Evolutionary conservation across 2,113 vertebrate species (phyloP).

Genomic region (Fregetta grallaria): DNA sequence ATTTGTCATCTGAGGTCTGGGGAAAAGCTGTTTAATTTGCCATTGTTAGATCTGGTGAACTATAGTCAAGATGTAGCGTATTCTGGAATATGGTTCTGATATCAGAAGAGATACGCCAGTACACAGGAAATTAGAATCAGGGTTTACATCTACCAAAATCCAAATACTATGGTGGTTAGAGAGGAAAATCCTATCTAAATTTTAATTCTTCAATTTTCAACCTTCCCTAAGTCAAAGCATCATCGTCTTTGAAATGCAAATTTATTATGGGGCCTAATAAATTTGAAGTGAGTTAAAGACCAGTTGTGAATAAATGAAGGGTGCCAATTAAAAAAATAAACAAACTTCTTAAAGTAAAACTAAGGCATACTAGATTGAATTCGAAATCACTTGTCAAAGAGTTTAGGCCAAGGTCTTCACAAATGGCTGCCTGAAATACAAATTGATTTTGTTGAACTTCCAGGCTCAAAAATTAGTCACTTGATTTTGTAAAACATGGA

Average conservation of each 20-base stretch:
- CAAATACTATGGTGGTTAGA: background rate
- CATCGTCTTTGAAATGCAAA: background rate
- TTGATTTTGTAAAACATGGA: background rate
- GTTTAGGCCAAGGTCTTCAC: background rate
- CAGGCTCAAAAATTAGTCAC: background rate
- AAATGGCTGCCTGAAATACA: background rate
- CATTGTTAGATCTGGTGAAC: background rate
- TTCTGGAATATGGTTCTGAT: background rate
- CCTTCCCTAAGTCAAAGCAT: background rate
- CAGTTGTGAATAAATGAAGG: background rate
- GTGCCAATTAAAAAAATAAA: background rate
- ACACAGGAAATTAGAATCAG: background rate
- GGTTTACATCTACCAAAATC: background rate
- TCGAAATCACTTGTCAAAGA: background rate
- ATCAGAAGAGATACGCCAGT: background rate
- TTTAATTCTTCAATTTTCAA: background rate
- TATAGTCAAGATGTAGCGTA: background rate
- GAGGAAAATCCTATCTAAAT: background rate
- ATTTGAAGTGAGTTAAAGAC: background rate
- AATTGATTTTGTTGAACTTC: background rate
- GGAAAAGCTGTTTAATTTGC: slow-evolving; percentile 47
- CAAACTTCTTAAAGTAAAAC: background rate
- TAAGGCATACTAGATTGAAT: background rate
- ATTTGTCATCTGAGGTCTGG: slow-evolving; percentile 51
- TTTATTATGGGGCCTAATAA: background rate